phyloP scores from a whole-genome alignment of 1,140 invertebrate species.

The Drosophila suzukii region DNA sequence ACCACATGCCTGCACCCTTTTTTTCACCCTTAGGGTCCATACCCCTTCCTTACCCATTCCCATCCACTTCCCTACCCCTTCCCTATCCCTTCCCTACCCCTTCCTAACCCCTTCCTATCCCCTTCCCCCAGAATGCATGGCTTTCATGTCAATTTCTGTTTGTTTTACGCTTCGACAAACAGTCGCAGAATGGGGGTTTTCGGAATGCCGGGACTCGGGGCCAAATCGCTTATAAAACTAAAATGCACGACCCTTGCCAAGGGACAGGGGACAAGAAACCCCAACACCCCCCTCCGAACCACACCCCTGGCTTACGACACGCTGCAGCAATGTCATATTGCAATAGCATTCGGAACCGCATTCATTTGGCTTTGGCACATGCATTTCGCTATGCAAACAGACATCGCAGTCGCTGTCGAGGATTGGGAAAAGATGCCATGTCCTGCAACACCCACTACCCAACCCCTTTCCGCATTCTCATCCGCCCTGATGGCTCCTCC shows the following conservation, averaged over 20 bases:
- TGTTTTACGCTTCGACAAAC: constrained; percentile 70
- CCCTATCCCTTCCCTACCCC: neutral
- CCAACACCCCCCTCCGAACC: neutral
- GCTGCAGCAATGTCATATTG: constrained; percentile 69
- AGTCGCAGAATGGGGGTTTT: constrained; percentile 30
- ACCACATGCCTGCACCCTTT: neutral
- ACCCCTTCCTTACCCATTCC: neutral
- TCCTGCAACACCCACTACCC: neutral
- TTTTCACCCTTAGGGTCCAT: neutral
- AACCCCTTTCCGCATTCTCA: neutral
- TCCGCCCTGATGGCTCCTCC: constrained; percentile 9
- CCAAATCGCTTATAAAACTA: constrained; percentile 74
- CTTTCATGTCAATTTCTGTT: constrained; percentile 74
- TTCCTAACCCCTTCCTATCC: neutral
- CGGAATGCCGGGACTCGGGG: neutral
- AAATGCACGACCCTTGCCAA: constrained; percentile 46
- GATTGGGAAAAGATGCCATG: constrained; percentile 34
- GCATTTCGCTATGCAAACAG: constrained; percentile 53
- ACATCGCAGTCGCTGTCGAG: constrained; percentile 2
- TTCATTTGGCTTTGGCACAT: constrained; percentile 65
- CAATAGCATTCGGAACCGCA: constrained; percentile 67
- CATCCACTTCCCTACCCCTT: neutral
- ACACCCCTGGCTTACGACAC: constrained; percentile 22
- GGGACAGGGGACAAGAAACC: neutral
- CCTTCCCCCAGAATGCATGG: constrained; percentile 10